Conservation (phyloP, 1,140 invertebrate species). For the Yoshiicerus persimilis region DNA sequence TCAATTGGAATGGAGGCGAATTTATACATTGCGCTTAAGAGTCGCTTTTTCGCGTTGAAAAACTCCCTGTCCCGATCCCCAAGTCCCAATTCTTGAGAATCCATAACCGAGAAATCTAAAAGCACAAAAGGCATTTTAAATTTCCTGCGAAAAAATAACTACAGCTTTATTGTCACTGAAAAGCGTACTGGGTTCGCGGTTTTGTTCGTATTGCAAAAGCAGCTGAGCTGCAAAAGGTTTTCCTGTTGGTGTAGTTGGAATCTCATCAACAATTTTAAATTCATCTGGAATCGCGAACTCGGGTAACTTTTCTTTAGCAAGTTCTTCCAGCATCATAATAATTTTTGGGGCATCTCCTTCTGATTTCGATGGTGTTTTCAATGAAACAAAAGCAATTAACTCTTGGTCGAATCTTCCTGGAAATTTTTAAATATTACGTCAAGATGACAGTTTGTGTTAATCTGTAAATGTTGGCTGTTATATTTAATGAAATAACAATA, state of each 20-base stretch:
- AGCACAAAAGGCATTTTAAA: background rate
- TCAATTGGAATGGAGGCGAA: background rate
- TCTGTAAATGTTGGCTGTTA: background rate
- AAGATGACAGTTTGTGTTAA: too few species aligned
- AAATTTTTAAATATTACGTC: background rate
- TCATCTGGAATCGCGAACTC: background rate
- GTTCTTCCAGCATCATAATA: background rate
- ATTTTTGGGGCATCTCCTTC: background rate
- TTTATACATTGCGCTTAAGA: background rate
- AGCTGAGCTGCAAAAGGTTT: background rate
- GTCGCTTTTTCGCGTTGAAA: background rate
- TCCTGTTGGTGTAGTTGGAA: background rate
- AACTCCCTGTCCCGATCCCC: background rate
- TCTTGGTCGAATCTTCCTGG: background rate
- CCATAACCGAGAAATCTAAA: background rate
- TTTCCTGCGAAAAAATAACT: background rate
- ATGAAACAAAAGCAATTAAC: background rate
- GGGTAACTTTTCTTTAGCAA: background rate
- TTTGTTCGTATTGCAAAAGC: background rate
- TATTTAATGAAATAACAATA: background rate
- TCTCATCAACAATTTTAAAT: background rate
- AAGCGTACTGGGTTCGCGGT: background rate
- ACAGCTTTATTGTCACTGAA: background rate
- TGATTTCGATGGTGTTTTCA: background rate
- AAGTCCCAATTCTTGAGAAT: too few species aligned